Conservation (phyloP, 2,797 vertebrate genomes). For the Pterois miles region DNA sequence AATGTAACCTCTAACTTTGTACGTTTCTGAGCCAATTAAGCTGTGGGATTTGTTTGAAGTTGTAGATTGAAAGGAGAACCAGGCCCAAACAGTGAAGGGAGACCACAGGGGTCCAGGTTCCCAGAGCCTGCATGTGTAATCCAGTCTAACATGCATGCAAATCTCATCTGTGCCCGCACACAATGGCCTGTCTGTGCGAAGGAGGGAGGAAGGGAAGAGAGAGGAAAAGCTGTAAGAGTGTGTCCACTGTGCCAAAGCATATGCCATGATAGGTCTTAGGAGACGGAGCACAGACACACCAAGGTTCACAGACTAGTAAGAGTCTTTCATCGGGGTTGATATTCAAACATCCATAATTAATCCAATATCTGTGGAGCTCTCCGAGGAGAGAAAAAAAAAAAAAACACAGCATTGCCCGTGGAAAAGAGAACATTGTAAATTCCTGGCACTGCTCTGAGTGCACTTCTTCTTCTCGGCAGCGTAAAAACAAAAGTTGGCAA, state of each 20-base stretch:
- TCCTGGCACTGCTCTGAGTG: conserved; percentile 65
- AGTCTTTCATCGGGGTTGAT: conserved; percentile 62
- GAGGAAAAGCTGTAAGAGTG: conserved; percentile 51
- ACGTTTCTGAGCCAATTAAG: conserved; percentile 72
- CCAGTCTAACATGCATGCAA: conserved; percentile 87
- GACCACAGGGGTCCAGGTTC: conserved; percentile 81
- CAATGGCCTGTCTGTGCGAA: conserved; percentile 82
- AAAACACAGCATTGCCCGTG: conserved; percentile 38
- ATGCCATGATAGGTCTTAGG: conserved; percentile 36
- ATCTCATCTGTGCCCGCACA: conserved; percentile 85
- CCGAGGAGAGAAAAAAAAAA: conserved; percentile 24
- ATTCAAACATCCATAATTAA: conserved; percentile 79
- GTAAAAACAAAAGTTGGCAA: conserved; percentile 78
- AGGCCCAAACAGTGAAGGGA: conserved; percentile 53
- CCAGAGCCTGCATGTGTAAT: conserved; percentile 84
- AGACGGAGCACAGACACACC: conserved; percentile 43
- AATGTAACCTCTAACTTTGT: conserved; percentile 68
- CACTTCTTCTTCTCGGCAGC: conserved; percentile 54
- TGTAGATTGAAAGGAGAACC: conserved; percentile 53
- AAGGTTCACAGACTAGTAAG: conserved; percentile 56
- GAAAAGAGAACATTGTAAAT: conserved; percentile 67
- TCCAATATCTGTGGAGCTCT: conserved; percentile 65
- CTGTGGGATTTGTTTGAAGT: conserved; percentile 76
- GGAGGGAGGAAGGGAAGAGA: conserved; percentile 30
- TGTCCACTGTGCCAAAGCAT: conserved; percentile 49